Evolutionary conservation across 2,113 vertebrate species (phyloP).

Genomic region (Diadophis punctatus): DNA sequence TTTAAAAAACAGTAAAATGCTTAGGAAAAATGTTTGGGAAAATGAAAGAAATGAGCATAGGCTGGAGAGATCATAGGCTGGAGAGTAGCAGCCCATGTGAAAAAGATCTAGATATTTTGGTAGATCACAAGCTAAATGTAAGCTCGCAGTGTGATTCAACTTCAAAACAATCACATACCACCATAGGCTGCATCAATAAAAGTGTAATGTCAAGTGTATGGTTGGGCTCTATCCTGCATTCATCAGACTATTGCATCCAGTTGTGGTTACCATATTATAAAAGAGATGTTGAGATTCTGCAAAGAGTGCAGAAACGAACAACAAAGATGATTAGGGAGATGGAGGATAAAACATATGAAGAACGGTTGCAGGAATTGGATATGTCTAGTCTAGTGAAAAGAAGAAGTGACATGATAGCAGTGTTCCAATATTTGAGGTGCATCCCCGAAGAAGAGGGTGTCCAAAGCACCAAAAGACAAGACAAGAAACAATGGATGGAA

Average conservation of each 20-base stretch:
- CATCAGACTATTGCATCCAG: not conserved
- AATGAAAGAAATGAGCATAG: not conserved
- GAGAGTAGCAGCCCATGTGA: not conserved
- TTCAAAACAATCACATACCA: not conserved
- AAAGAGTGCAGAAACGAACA: not conserved
- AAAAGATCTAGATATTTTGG: not conserved
- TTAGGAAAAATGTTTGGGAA: not conserved
- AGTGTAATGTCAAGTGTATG: not conserved
- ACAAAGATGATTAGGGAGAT: too few species aligned
- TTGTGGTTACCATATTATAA: not conserved
- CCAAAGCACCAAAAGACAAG: too few species aligned
- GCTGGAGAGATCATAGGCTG: not conserved
- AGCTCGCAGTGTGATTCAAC: not conserved
- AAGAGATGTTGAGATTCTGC: not conserved
- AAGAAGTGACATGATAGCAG: too few species aligned
- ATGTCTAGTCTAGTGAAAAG: too few species aligned
- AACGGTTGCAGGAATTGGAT: too few species aligned
- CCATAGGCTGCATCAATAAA: not conserved
- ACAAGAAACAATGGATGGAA: too few species aligned
- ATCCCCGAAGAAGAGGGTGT: too few species aligned
- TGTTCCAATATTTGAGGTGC: too few species aligned
- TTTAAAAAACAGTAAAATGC: not conserved
- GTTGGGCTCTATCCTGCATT: not conserved
- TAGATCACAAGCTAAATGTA: not conserved
- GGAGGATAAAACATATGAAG: too few species aligned